A percentile compares a stretch with the other conserved stretches of the same genome.
phyloP scores from a whole-genome alignment of 2,797 vertebrate genomes.

The Aeoliscus strigatus region DNA sequence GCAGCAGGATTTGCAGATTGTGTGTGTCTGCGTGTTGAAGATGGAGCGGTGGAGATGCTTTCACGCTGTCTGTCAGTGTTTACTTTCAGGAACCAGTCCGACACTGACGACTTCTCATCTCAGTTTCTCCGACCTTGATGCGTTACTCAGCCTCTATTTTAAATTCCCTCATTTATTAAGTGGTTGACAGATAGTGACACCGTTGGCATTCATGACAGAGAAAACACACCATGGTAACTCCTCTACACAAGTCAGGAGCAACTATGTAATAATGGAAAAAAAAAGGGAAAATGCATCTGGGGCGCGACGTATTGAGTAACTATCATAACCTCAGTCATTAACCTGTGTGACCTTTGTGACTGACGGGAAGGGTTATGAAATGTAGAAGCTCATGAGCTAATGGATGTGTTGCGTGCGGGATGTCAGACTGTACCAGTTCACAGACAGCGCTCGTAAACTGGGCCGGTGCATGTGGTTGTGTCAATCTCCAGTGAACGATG shows the following conservation, averaged over 20 bases:
- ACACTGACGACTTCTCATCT: slow-evolving; percentile 2
- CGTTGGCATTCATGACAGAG: too few relatives aligned
- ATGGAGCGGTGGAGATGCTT: neutral
- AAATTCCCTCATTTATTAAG: slow-evolving; percentile 13
- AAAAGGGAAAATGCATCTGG: slow-evolving; percentile 3
- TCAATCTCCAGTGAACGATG: slow-evolving; percentile 30
- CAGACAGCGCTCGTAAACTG: neutral
- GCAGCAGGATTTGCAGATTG: slow-evolving; percentile 5
- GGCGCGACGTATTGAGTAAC: slow-evolving; percentile 7
- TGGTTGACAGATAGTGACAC: slow-evolving; percentile 6
- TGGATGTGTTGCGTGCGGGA: slow-evolving; percentile 15
- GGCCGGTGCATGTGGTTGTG: slow-evolving; percentile 30
- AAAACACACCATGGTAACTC: neutral
- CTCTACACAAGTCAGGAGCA: slow-evolving; percentile 3
- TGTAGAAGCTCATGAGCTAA: slow-evolving; percentile 1
- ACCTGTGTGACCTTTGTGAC: slow-evolving; percentile 15
- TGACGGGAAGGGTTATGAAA: slow-evolving; percentile 15
- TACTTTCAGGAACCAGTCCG: slow-evolving; percentile 2
- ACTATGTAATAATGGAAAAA: slow-evolving; percentile 1
- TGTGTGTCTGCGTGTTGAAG: slow-evolving; percentile 2
- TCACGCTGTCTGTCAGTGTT: slow-evolving; percentile 3
- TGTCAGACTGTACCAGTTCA: slow-evolving; percentile 4
- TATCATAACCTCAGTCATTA: slow-evolving; percentile 3
- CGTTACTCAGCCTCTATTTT: slow-evolving; percentile 26
- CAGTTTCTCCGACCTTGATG: slow-evolving; percentile 1